phyloP scores from a whole-genome alignment of 2,797 vertebrate genomes.

The Danionella dracula region DNA sequence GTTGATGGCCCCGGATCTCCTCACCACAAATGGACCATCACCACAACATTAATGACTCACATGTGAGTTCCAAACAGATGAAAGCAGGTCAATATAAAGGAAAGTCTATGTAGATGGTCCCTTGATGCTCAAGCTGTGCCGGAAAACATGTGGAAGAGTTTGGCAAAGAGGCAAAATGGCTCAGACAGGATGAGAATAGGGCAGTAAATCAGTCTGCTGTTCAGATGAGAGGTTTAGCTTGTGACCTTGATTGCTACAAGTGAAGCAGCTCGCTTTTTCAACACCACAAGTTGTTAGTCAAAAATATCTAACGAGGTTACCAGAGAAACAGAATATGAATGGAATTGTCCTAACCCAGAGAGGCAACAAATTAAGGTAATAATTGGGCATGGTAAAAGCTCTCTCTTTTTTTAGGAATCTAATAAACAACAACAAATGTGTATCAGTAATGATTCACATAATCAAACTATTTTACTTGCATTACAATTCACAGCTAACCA shows the following conservation, averaged over 20 bases:
- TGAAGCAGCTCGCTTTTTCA: neutral
- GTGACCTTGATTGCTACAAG: slow-evolving; percentile 23
- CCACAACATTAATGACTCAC: slow-evolving; percentile 10
- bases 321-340: no score
- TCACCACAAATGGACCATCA: slow-evolving; percentile 27
- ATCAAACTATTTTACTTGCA: no score
- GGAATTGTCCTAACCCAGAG: no score
- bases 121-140: slow-evolving; percentile 4
- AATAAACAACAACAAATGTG: no score
- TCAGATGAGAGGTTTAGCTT: slow-evolving; percentile 6
- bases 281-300: neutral
- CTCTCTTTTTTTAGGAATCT: no score
- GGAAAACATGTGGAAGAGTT: slow-evolving; percentile 37
- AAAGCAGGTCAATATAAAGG: slow-evolving; percentile 20
- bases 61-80: slow-evolving; percentile 17
- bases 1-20: slow-evolving; percentile 12
- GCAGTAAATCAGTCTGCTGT: neutral
- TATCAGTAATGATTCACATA: no score
- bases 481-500: no score
- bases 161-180: slow-evolving; percentile 9
- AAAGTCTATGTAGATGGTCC: neutral
- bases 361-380: no score
- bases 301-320: no score
- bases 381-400: no score
- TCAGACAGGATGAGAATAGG: neutral